Conservation (phyloP, 2,113 vertebrate species). For the Ariopsis seemanni region DNA sequence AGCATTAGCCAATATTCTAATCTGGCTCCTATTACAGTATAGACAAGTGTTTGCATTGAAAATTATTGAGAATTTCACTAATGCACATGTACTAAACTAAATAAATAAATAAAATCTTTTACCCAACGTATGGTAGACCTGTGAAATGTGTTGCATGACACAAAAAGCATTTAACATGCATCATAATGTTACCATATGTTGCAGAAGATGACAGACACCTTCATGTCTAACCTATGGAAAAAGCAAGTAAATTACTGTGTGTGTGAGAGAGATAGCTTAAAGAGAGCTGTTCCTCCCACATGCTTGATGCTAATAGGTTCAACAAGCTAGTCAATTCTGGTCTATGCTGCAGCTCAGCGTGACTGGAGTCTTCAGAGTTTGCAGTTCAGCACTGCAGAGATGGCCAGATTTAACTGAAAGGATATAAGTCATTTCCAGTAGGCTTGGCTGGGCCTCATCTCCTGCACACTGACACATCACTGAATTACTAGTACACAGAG, state of each 20-base stretch:
- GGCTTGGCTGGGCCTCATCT: slow-evolving; percentile 40
- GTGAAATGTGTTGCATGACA: not conserved
- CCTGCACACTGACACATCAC: slow-evolving; percentile 47
- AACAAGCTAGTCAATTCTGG: slow-evolving; percentile 36
- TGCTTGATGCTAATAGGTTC: slow-evolving; percentile 35
- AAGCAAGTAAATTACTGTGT: not conserved
- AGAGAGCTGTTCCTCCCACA: not conserved
- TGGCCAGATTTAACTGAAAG: slow-evolving; percentile 51
- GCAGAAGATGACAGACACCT: not conserved
- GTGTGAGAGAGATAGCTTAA: not conserved
- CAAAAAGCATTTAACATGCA: not conserved
- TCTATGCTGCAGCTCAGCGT: slow-evolving; percentile 42
- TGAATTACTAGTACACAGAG: slow-evolving; percentile 51
- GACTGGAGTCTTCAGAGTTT: slow-evolving; percentile 50
- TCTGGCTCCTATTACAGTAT: not conserved
- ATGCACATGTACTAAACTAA: not conserved
- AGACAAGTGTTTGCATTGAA: not conserved
- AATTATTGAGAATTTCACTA: not conserved
- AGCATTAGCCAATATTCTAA: not conserved
- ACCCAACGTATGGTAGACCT: not conserved
- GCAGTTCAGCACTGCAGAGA: slow-evolving; percentile 55
- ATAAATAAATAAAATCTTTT: not conserved
- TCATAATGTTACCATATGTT: not conserved
- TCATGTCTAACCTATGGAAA: slow-evolving; percentile 17
- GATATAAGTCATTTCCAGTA: slow-evolving; percentile 53